Evolutionary conservation across 2,797 vertebrate genomes (phyloP).

Genomic region (Myotis pilosus): DNA sequence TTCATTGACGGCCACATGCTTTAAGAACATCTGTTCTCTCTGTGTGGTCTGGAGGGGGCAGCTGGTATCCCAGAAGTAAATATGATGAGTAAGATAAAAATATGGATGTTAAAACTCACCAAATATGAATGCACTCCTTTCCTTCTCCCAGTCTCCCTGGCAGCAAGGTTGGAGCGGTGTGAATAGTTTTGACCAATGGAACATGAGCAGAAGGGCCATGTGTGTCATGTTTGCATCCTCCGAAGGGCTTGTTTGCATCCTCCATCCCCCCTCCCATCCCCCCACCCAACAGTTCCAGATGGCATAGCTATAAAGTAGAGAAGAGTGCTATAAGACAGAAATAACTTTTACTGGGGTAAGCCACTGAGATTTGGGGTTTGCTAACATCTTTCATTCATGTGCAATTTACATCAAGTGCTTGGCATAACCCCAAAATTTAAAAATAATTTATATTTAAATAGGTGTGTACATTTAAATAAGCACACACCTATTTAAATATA

Average conservation of each 20-base stretch:
- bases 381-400: not conserved
- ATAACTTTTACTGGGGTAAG: not conserved
- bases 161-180: not conserved
- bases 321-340: not conserved
- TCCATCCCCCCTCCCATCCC: not conserved
- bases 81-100: slow-evolving; percentile 1
- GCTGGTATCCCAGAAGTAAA: not conserved
- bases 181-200: not conserved
- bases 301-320: not conserved
- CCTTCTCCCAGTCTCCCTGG: not conserved
- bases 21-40: not conserved
- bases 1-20: not conserved
- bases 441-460: slow-evolving; percentile 52
- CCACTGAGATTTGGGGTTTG: not conserved
- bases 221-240: not conserved
- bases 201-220: not conserved
- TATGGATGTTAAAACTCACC: not conserved
- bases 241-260: not conserved
- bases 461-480: not conserved
- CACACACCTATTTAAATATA: slow-evolving; percentile 42
- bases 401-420: slow-evolving; percentile 36
- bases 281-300: not conserved
- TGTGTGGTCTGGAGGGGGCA: not conserved
- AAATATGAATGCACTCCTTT: not conserved
- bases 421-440: not conserved